Evolutionary conservation across 2,888 invertebrate species (phyloP).

Genomic region (Habrosyne pyritoides): DNA sequence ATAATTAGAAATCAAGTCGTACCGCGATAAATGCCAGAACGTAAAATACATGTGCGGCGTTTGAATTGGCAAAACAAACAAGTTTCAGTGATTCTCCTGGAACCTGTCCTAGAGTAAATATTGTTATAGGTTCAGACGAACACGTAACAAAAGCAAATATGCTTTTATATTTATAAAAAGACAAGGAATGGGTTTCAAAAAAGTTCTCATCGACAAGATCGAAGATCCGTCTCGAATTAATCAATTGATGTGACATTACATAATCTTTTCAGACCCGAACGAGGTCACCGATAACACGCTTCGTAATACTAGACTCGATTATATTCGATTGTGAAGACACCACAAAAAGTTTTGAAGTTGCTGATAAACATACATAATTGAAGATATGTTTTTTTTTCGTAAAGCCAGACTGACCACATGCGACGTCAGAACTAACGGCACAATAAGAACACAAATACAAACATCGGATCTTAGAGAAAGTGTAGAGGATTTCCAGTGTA

Average conservation of each 20-base stretch:
- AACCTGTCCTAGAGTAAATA: not conserved
- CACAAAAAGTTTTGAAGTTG: not conserved
- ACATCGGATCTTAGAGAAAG: constrained; percentile 2
- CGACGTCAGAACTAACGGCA: not conserved
- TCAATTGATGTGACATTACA: constrained; percentile 1
- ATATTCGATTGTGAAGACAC: no score
- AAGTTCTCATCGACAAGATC: not conserved
- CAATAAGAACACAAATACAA: not conserved
- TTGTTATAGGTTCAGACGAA: not conserved
- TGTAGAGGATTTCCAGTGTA: not conserved
- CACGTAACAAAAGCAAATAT: not conserved
- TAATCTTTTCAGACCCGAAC: not conserved
- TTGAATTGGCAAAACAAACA: constrained; percentile 40
- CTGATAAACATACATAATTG: not conserved
- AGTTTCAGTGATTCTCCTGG: constrained; percentile 18
- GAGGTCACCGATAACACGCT: not conserved
- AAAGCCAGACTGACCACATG: not conserved
- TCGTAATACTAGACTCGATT: not conserved
- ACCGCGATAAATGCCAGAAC: constrained; percentile 41
- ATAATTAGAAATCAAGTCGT: constrained; percentile 51
- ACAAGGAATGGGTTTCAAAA: not conserved
- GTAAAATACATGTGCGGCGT: constrained; percentile 50
- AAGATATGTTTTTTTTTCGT: no score
- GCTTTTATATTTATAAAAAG: not conserved
- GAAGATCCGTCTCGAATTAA: not conserved